Conservation (phyloP, 2,113 vertebrate species). For the Bubo blakistoni region DNA sequence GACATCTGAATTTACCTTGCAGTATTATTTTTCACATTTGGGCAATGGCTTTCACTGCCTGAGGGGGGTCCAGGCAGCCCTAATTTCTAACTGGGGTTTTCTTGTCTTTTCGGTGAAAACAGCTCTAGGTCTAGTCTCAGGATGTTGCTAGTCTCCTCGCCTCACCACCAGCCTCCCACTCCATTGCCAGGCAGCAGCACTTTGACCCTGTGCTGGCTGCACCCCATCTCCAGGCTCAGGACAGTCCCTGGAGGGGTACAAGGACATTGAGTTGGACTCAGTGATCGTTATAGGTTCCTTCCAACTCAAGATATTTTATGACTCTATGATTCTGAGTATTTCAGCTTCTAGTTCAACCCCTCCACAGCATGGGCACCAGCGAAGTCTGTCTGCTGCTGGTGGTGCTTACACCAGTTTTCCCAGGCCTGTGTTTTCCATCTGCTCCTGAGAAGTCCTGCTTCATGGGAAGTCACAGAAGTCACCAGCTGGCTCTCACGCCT, state of each 20-base stretch:
- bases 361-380: not conserved
- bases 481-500: not conserved
- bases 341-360: not conserved
- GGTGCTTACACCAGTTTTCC: not conserved
- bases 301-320: not conserved
- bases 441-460: not conserved
- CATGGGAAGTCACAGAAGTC: not conserved
- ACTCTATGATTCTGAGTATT: not conserved
- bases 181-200: rapidly evolving
- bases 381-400: not conserved
- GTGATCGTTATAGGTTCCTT: not conserved
- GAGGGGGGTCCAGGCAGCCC: not conserved
- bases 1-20: not conserved
- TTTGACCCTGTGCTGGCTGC: not conserved
- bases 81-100: not conserved
- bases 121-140: not conserved
- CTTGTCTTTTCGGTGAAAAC: not conserved
- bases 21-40: not conserved
- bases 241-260: not conserved
- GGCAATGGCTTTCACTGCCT: not conserved
- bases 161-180: not conserved
- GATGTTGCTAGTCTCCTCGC: not conserved
- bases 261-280: not conserved
- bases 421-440: not conserved
- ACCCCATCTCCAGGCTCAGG: not conserved